Evolutionary conservation across 2,888 invertebrate genomes (phyloP).

Genomic region (Polietes domitor): DNA sequence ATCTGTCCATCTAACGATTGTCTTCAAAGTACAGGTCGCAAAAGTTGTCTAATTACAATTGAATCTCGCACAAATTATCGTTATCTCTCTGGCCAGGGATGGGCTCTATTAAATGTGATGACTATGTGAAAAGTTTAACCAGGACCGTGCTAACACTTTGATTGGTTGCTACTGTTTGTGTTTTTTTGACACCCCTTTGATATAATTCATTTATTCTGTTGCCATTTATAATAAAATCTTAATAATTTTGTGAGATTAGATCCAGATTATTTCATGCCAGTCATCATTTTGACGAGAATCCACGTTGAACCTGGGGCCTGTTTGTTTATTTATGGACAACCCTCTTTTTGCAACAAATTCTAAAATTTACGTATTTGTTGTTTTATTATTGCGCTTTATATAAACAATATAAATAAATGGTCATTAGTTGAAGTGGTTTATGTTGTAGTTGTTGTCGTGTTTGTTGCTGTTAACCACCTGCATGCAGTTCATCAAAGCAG

Average conservation of each 20-base stretch:
- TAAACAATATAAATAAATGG: slow-evolving; percentile 36
- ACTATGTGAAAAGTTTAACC: too few species aligned
- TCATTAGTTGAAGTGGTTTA: slow-evolving; percentile 9
- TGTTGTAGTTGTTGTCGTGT: background rate
- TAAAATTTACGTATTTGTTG: background rate
- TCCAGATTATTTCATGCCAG: slow-evolving; percentile 8
- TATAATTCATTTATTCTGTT: background rate
- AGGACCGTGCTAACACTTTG: too few species aligned
- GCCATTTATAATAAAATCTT: background rate
- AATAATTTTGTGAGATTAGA: background rate
- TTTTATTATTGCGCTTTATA: slow-evolving; percentile 3
- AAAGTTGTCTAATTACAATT: too few species aligned
- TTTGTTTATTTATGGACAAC: background rate
- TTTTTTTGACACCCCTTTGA: background rate
- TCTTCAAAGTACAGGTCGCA: too few species aligned
- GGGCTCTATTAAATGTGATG: too few species aligned
- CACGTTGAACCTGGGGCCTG: background rate
- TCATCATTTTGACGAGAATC: background rate
- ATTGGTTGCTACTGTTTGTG: background rate
- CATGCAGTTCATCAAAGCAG: slow-evolving; percentile 46
- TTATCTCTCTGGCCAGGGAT: too few species aligned
- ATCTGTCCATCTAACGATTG: too few species aligned
- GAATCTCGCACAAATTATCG: too few species aligned
- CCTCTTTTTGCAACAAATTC: background rate
- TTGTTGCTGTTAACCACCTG: slow-evolving; percentile 40